These are phyloP conservation scores for Bombus consobrinus DNA, from an alignment of 1,140 invertebrate genomes.

Conservation along the genomic window DNA sequence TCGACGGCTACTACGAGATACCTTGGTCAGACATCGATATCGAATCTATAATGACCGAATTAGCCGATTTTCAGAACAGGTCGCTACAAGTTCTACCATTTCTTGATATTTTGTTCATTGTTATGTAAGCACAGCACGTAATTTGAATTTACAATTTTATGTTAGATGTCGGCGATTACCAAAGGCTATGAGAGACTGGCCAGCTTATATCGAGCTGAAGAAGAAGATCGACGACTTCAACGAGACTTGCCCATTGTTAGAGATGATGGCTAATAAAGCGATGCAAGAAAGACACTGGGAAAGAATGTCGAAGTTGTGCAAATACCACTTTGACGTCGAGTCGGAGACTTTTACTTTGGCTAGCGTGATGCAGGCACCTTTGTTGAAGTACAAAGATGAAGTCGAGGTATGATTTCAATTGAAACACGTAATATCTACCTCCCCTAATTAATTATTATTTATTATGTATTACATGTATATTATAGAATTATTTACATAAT, in stretches of 20 bases:
- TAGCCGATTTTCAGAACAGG: constrained; percentile 92
- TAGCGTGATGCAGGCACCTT: constrained; percentile 92
- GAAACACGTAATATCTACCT: not conserved
- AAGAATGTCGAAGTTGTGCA: constrained; percentile 87
- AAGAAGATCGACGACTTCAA: constrained; percentile 96
- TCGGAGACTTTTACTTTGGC: constrained; percentile 90
- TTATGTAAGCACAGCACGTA: not conserved
- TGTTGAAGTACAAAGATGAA: constrained; percentile 92
- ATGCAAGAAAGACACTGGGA: constrained; percentile 96
- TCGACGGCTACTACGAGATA: constrained; percentile 93
- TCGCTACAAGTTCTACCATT: constrained; percentile 68
- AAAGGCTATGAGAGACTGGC: constrained; percentile 93
- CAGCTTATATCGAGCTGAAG: constrained; percentile 92
- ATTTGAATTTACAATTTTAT: constrained; percentile 12
- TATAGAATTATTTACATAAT: not conserved
- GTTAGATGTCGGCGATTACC: constrained; percentile 90
- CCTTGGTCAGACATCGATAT: constrained; percentile 93
- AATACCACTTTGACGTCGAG: constrained; percentile 90
- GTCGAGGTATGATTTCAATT: constrained; percentile 86
- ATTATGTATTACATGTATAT: not conserved
- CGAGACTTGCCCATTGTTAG: constrained; percentile 92
- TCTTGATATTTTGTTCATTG: too few relatives aligned
- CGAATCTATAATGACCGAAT: constrained; percentile 90
- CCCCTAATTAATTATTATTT: not conserved
- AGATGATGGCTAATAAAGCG: constrained; percentile 94